These are phyloP conservation scores for Holacanthus passer DNA, from an alignment of 2,113 vertebrate species.

Conservation along the genomic window DNA sequence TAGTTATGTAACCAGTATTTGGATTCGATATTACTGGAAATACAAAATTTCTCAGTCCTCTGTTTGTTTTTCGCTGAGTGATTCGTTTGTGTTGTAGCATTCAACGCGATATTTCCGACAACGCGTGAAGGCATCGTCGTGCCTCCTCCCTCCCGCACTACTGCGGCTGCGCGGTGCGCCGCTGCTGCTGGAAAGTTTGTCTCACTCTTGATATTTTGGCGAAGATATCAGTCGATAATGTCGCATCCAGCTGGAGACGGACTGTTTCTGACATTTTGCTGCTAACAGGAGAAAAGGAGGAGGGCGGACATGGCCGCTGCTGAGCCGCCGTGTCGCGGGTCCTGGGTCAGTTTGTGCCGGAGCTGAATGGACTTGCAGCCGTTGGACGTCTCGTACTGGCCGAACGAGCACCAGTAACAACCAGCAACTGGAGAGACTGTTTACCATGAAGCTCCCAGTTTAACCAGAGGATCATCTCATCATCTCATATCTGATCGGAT, in stretches of 20 bases:
- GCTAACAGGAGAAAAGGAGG: background rate
- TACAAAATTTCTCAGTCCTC: too few relatives aligned
- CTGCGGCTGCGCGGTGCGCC: conserved; percentile 59
- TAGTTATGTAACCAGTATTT: background rate
- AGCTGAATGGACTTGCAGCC: conserved; percentile 61
- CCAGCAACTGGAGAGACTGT: conserved; percentile 13
- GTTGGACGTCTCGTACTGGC: conserved; percentile 61
- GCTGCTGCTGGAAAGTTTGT: conserved; percentile 77
- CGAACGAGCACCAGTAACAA: conserved; percentile 24
- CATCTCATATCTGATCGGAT: conserved; percentile 31
- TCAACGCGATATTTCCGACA: background rate
- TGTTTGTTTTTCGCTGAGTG: background rate
- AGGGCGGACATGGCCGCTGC: conserved; percentile 52
- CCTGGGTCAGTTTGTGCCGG: conserved; percentile 57
- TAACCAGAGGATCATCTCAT: conserved; percentile 16
- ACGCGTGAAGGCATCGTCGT: conserved; percentile 32
- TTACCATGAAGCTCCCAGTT: conserved; percentile 35
- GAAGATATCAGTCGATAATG: conserved; percentile 18
- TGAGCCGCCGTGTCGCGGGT: conserved; percentile 47
- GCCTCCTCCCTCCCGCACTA: conserved; percentile 31
- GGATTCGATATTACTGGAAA: background rate
- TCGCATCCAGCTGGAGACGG: background rate
- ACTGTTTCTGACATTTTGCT: background rate
- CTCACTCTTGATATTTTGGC: conserved; percentile 43
- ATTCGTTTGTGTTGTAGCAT: fast-evolving